phyloP scores from a whole-genome alignment of 2,888 invertebrate genomes.

The Andricus quercusramuli region DNA sequence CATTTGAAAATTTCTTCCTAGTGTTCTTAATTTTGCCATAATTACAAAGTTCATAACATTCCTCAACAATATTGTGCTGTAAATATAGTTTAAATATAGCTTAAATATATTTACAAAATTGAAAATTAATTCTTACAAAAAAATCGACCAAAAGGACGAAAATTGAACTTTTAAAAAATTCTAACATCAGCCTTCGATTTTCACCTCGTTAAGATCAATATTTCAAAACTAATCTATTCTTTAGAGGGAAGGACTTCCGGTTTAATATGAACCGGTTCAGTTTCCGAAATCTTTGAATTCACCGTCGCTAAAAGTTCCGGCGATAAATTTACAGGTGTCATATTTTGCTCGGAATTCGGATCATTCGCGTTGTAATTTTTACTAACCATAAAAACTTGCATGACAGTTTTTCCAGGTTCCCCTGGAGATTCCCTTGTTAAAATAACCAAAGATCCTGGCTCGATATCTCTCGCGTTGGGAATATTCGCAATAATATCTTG shows the following conservation, averaged over 20 bases:
- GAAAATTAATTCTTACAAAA: neutral
- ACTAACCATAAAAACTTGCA: slow-evolving; percentile 80
- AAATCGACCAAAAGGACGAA: neutral
- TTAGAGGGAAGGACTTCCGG: slow-evolving; percentile 33
- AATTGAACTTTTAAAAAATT: neutral
- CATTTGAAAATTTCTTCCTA: neutral
- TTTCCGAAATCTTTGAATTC: slow-evolving; percentile 60
- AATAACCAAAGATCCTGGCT: slow-evolving; percentile 80
- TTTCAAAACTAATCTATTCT: neutral
- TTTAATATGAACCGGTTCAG: slow-evolving; percentile 54
- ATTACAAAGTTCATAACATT: neutral
- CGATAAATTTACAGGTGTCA: slow-evolving; percentile 73
- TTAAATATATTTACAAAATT: neutral
- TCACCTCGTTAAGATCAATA: neutral
- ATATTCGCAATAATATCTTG: slow-evolving; percentile 62
- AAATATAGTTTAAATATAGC: neutral
- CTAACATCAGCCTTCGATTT: neutral
- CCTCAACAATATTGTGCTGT: neutral
- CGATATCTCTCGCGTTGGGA: slow-evolving; percentile 69
- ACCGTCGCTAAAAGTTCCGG: slow-evolving; percentile 74
- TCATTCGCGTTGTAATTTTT: slow-evolving; percentile 64
- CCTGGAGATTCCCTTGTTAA: slow-evolving; percentile 78
- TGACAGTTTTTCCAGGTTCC: slow-evolving; percentile 76
- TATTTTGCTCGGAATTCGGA: slow-evolving; percentile 63
- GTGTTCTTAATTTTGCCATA: neutral